Evolutionary conservation across 1,140 invertebrate genomes (phyloP).

Genomic region (Ooceraea biroi): DNA sequence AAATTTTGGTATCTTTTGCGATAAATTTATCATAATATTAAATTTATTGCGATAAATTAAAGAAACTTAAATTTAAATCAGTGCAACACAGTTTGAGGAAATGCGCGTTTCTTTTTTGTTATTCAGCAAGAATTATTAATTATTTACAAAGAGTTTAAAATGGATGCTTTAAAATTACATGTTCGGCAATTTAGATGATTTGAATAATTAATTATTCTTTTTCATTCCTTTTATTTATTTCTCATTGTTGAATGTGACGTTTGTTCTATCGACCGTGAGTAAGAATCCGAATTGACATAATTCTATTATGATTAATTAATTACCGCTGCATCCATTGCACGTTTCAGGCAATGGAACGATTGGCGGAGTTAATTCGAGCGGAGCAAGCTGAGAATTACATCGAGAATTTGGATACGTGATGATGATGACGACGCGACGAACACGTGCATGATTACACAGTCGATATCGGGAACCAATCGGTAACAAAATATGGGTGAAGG

Average conservation of each 20-base stretch:
- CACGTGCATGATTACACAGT: slow-evolving; percentile 12
- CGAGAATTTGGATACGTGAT: slow-evolving; percentile 76
- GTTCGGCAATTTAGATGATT: background rate
- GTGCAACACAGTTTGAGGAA: background rate
- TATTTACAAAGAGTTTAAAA: background rate
- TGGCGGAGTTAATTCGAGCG: slow-evolving; percentile 79
- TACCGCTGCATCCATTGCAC: background rate
- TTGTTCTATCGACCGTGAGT: slow-evolving; percentile 11
- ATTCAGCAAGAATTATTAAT: background rate
- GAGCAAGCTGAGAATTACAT: slow-evolving; percentile 75
- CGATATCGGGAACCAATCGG: slow-evolving; percentile 2
- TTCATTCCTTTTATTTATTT: slow-evolving; percentile 6
- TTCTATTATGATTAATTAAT: background rate
- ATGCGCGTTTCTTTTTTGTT: background rate
- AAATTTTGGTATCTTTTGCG: background rate
- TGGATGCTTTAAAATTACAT: background rate
- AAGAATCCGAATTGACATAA: background rate
- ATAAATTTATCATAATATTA: background rate
- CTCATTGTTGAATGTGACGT: background rate
- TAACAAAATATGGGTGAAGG: background rate
- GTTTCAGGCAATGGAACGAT: slow-evolving; percentile 80
- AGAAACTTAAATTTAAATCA: background rate
- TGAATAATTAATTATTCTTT: background rate
- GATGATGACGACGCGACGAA: background rate
- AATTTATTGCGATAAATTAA: background rate